phyloP scores from a whole-genome alignment of 2,888 invertebrate genomes.

The Lysandra coridon region DNA sequence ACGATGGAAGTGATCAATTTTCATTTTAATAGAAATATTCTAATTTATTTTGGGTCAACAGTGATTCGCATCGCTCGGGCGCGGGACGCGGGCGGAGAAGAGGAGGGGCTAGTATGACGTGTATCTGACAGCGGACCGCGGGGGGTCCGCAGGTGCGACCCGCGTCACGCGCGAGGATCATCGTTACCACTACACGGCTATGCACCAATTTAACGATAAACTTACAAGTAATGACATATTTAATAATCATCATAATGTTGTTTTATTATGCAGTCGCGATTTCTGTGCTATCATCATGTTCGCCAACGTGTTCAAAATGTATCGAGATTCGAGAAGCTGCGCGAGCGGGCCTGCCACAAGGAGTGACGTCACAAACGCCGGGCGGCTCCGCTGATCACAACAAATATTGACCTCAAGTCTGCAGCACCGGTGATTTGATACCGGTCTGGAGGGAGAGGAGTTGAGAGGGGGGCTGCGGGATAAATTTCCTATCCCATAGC shows the following conservation, averaged over 20 bases:
- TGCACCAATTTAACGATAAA: not conserved
- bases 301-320: not conserved
- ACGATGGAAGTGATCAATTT: not conserved
- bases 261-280: not conserved
- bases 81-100: not conserved
- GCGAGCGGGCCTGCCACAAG: no score
- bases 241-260: not conserved
- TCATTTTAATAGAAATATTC: not conserved
- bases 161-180: not conserved
- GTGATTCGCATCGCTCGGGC: not conserved
- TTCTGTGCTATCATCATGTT: not conserved
- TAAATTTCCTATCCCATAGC: no score
- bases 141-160: not conserved
- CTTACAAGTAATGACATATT: not conserved
- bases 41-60: constrained; percentile 19
- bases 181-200: not conserved
- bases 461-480: not conserved
- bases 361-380: not conserved
- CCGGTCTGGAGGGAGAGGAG: not conserved
- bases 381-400: not conserved
- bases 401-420: not conserved
- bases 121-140: constrained; percentile 9
- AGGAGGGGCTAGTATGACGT: not conserved
- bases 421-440: not conserved
- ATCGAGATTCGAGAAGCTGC: not conserved